Evolutionary conservation across 2,888 invertebrate species (phyloP), one percentile per base, ranked within the genome.

Genomic region (Yponomeuta cagnagella): DNA sequence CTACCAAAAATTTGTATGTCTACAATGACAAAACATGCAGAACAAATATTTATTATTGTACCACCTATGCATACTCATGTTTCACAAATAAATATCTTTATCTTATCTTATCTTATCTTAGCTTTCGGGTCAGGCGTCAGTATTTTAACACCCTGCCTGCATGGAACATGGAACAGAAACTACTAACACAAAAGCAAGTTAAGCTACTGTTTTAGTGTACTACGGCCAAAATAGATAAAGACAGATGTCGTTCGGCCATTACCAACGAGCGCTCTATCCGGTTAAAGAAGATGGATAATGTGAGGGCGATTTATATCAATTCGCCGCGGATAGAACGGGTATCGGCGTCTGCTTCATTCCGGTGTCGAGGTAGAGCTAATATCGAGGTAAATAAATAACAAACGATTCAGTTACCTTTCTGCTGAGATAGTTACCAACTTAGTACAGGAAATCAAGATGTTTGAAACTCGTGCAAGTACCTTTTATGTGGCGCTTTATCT

Each of bases 221-320:
- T 65, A 65, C 10, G 65, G 15, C 52, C 15, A 58, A 58, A 58
- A 74, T 75, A 77, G 79, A 86, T 86, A 83, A 81, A 86, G 86
- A 87, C 83, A 77, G 82, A 87, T 87, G 84, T 83, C 82, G 83
- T 77, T 80, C 77, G 82, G 76, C 83, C 83, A 82, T 85, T 85
- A 83, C 80, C 79, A 81, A 80, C 80, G 82, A 82, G 80, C 81
- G 79, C 77, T 81, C 82, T 81, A 82, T 83, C 79, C 79, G 79
- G 77, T 82, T 90, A 90, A 91, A 85, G 80, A 90, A 91, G 91
- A 91, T 87, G 81, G 85, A 91, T 91, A 80, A 83, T 78, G 77
- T 77, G 74, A 72, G 73, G 76, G 80, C 89, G 87, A 91, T 91
- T 91, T 90, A 90, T 91, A 90, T 91, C 91, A 91, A 90, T 91